Conservation (phyloP, 1,140 invertebrate species). For the Lepidurus arcticus region DNA sequence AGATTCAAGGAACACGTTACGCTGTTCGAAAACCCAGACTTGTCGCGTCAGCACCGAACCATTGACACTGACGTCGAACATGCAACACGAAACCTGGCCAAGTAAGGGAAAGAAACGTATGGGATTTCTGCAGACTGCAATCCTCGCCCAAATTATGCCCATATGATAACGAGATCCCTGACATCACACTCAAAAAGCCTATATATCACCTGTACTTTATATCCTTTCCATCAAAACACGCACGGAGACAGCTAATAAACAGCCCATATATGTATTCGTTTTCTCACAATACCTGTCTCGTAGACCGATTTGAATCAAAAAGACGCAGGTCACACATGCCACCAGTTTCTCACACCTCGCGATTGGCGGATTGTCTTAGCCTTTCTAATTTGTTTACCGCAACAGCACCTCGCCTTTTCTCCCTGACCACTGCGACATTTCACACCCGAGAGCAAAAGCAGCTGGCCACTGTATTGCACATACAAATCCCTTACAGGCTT, state of each 20-base stretch:
- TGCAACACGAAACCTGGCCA: no score
- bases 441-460: slow-evolving; percentile 2
- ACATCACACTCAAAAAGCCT: no score
- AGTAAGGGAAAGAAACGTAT: no score
- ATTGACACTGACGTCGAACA: background rate
- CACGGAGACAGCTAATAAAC: no score
- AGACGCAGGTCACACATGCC: background rate
- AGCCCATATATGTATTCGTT: no score
- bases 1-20: background rate
- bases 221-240: no score
- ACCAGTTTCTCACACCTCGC: slow-evolving; percentile 7
- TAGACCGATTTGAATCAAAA: background rate
- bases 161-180: no score
- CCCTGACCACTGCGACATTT: slow-evolving; percentile 17
- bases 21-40: background rate
- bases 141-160: no score
- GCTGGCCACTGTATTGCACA: background rate
- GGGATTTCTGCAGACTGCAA: no score
- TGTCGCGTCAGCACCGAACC: background rate
- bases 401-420: background rate
- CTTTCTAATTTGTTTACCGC: slow-evolving; percentile 22
- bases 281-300: background rate
- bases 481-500: background rate
- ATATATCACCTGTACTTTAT: no score
- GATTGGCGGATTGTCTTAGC: background rate